Percentiles rank a stretch among this genome's conserved stretches.
Conservation (phyloP, 2,797 vertebrate species). For the Peromyscus nudipes region DNA sequence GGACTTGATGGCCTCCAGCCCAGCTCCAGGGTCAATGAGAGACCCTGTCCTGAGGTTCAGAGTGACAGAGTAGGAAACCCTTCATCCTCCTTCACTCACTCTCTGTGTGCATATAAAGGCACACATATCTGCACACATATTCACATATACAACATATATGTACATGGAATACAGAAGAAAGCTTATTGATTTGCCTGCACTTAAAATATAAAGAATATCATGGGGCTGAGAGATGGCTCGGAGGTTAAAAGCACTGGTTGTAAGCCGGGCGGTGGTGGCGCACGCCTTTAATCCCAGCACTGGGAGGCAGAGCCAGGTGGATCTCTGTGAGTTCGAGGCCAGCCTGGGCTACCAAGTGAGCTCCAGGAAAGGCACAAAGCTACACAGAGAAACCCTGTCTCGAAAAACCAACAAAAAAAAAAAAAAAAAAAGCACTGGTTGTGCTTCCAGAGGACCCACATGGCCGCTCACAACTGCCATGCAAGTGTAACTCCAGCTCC, state of each 20-base stretch:
- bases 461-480: not conserved
- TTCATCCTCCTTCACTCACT: not conserved
- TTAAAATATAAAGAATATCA: constrained; percentile 13
- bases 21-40: not conserved
- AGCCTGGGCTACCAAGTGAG: too few species aligned
- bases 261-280: too few species aligned
- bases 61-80: not conserved
- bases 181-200: constrained; percentile 21
- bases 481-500: not conserved
- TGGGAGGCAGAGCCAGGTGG: too few species aligned
- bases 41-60: not conserved
- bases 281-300: too few species aligned
- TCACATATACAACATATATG: not conserved
- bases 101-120: not conserved
- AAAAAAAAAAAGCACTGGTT: not conserved
- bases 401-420: too few species aligned
- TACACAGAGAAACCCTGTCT: too few species aligned
- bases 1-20: not conserved
- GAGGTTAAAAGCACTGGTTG: not conserved
- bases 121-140: not conserved
- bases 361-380: too few species aligned
- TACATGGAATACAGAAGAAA: not conserved
- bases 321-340: too few species aligned
- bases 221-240: not conserved
- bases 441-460: not conserved